These are phyloP conservation scores for Thunnus thynnus DNA, from an alignment of 2,113 vertebrate genomes.

Conservation along the genomic window DNA sequence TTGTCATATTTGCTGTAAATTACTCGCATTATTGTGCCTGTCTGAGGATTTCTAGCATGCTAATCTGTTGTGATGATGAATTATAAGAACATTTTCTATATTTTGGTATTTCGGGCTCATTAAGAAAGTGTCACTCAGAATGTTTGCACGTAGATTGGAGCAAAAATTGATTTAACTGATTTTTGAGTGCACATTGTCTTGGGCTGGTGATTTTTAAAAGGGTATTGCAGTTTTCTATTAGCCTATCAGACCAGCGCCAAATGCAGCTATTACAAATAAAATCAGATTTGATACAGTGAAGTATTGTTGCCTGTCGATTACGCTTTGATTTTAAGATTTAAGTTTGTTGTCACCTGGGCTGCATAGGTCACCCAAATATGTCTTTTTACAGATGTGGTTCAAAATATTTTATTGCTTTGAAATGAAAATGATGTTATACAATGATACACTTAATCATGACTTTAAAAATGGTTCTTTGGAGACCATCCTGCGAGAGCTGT, in stretches of 20 bases:
- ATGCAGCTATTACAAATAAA: neutral
- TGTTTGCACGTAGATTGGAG: conserved; percentile 25
- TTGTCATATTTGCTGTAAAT: conserved; percentile 60
- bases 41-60: conserved; percentile 55
- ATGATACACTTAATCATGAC: conserved; percentile 47
- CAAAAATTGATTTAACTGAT: conserved; percentile 23
- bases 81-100: conserved; percentile 47
- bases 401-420: conserved; percentile 43
- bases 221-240: conserved; percentile 25
- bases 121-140: neutral
- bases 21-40: conserved; percentile 39
- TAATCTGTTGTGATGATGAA: conserved; percentile 50
- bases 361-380: neutral
- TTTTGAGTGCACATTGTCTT: neutral
- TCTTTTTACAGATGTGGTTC: conserved; percentile 51
- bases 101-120: conserved; percentile 44
- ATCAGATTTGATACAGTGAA: conserved; percentile 32
- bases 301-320: neutral
- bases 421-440: conserved; percentile 29
- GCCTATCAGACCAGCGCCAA: conserved; percentile 17
- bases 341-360: conserved; percentile 16
- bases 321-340: neutral
- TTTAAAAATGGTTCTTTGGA: conserved; percentile 27
- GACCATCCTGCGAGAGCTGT: conserved; percentile 22
- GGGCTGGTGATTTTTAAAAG: conserved; percentile 24